phyloP scores from a whole-genome alignment of 1,140 invertebrate genomes.

The Scaptomyza pallida region DNA sequence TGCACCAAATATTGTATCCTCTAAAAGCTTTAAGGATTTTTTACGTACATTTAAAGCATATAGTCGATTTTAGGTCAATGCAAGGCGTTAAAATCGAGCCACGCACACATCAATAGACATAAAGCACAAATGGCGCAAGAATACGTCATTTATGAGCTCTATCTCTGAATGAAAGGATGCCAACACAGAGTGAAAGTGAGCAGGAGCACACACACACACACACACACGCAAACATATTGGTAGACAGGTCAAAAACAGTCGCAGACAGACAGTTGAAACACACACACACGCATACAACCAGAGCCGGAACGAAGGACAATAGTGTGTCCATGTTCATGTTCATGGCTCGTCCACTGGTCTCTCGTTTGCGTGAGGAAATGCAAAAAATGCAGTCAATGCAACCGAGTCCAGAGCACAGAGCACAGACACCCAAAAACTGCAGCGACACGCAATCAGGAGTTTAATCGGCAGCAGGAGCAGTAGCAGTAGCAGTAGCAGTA shows the following conservation, averaged over 20 bases:
- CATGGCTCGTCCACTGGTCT: constrained; percentile 11
- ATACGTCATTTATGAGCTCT: constrained; percentile 54
- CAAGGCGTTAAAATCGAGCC: constrained; percentile 4
- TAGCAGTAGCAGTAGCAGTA: background rate
- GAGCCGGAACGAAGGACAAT: constrained; percentile 41
- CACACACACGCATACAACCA: constrained; percentile 21
- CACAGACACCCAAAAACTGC: constrained; percentile 21
- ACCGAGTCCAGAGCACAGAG: constrained; percentile 1
- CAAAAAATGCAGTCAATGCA: constrained; percentile 57
- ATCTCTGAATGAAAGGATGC: constrained; percentile 43
- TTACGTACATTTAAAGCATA: background rate
- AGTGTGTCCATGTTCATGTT: constrained; percentile 36
- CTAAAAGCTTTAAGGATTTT: background rate
- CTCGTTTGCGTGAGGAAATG: constrained; percentile 19
- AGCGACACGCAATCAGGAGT: constrained; percentile 4
- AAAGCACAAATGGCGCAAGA: constrained; percentile 1
- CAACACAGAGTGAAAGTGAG: constrained; percentile 65
- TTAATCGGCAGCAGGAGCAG: too few species aligned
- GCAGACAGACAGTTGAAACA: constrained; percentile 9
- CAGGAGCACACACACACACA: constrained; percentile 28
- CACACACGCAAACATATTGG: constrained; percentile 3
- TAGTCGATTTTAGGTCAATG: constrained; percentile 1
- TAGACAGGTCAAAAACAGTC: constrained; percentile 7
- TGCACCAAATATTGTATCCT: too few species aligned
- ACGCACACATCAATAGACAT: background rate